Conservation (phyloP, 2,888 invertebrate genomes). For the Drosophila emarginata region DNA sequence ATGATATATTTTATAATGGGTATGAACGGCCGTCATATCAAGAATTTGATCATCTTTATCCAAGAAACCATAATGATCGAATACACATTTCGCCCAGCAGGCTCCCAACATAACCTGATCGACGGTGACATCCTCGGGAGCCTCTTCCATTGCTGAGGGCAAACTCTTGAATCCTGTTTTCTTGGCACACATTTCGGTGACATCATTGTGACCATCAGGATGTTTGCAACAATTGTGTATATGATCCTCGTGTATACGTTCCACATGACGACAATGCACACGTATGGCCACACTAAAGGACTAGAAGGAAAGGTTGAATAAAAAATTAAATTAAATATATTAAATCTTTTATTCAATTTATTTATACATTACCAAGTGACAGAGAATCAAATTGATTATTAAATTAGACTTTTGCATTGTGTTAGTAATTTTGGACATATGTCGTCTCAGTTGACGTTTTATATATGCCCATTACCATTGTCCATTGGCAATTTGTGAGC, state of each 20-base stretch:
- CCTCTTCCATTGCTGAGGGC: conserved; percentile 61
- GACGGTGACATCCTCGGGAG: conserved; percentile 61
- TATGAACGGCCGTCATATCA: conserved; percentile 58
- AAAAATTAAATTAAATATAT: not conserved
- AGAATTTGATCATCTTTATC: conserved; percentile 35
- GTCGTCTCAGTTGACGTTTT: conserved; percentile 18
- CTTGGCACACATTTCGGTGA: conserved; percentile 60
- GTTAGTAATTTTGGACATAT: conserved; percentile 8
- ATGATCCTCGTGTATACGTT: conserved; percentile 67
- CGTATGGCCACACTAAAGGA: conserved; percentile 1
- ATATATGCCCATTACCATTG: conserved; percentile 48
- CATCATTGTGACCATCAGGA: conserved; percentile 70
- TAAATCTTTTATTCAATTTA: conserved; percentile 5
- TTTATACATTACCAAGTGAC: conserved; percentile 8
- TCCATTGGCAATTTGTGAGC: conserved; percentile 29
- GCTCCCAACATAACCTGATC: conserved; percentile 55
- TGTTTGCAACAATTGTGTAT: conserved; percentile 72
- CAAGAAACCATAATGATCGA: conserved; percentile 57
- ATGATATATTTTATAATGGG: conserved; percentile 51
- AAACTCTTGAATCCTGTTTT: conserved; percentile 55
- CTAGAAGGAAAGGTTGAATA: not conserved
- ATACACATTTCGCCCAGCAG: conserved; percentile 71
- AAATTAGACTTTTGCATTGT: conserved; percentile 39
- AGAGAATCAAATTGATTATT: conserved; percentile 13
- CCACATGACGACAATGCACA: conserved; percentile 52